Base-by-base conservation (phyloP, 1,140 invertebrate genomes). In the Mamestra configurata region DNA sequence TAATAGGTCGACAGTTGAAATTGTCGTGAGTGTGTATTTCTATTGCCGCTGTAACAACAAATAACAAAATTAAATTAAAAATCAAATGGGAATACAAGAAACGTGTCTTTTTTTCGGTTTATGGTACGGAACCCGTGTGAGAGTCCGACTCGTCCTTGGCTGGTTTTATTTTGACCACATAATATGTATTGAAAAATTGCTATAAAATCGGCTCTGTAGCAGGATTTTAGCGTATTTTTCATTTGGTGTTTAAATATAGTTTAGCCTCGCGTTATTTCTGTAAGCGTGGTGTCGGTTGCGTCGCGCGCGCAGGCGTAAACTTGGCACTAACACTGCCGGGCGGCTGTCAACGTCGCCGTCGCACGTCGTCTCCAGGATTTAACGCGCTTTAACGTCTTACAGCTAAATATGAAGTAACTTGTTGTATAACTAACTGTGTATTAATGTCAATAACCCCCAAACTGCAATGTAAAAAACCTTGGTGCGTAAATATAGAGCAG, bases 371-470 rank as follows among this genome's bases (percentile, higher is more conserved):
- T 87, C 83, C 73, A 83, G 79, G 82, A 84, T 83, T 84, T 87
- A 77, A 80, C 68, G 61, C 81, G 81, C 84, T 82, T 84, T 87
- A 76, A 80, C 64, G 61, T 82, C 75, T 85, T 83, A 86, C 84
- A 76, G 55, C 79, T 82, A 80, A 82, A 85, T 72, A 81, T 92
- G 88, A 86, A 75, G 87, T 90, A 92, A 92, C 82, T 78, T 76
- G 87, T 92, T 92, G 86, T 90, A 88, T 92, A 92, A 92, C 83
- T 92, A 92, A 92, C 83, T 80, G 77, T 49, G 82, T 85, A 66
- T 79, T 88, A 89, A 90, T 92, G 93, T 94, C 92, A 94, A 93
- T 93, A 93, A 94, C 93, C 91, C 91, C 86, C 90, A 90, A 92
- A 93, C 89, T 88, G 88, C 87, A 89, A 89, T 86, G 84, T 88